A percentile compares a stretch with the other conserved stretches of the same genome.
phyloP scores from a whole-genome alignment of 1,140 invertebrate genomes.

The Ridgeia piscesae region DNA sequence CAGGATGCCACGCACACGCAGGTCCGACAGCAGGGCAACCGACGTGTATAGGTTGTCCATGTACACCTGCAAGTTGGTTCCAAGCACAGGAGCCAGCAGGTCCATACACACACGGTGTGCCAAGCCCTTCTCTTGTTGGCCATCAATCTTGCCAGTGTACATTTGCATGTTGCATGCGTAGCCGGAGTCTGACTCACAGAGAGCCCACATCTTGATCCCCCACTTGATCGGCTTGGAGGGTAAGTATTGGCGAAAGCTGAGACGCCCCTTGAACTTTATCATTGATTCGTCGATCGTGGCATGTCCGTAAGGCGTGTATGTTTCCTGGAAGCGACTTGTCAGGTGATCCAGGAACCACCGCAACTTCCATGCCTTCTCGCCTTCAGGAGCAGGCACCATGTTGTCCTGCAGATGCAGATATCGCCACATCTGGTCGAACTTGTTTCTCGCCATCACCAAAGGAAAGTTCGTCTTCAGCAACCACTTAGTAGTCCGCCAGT shows the following conservation, averaged over 20 bases:
- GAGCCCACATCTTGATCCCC: constrained; percentile 29
- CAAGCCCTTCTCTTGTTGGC: constrained; percentile 5
- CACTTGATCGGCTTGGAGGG: constrained; percentile 29
- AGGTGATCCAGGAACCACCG: constrained; percentile 13
- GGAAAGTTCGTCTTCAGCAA: not conserved
- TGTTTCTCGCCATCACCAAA: not conserved
- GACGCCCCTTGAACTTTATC: constrained; percentile 27
- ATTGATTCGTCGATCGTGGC: constrained; percentile 31
- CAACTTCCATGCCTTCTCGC: constrained; percentile 11
- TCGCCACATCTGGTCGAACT: constrained; percentile 11
- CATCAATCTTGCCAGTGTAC: constrained; percentile 1
- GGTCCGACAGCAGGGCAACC: not conserved
- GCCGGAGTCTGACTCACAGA: no score
- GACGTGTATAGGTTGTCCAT: constrained; percentile 3
- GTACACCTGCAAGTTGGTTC: constrained; percentile 8
- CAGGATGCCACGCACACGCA: not conserved
- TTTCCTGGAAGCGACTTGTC: not conserved
- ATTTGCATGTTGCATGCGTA: constrained; percentile 14
- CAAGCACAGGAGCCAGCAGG: not conserved
- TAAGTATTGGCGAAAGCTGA: constrained; percentile 29
- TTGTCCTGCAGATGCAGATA: constrained; percentile 1
- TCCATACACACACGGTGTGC: not conserved
- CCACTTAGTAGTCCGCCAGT: not conserved
- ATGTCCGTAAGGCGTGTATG: not conserved
- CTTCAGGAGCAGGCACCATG: not conserved